Conservation (phyloP, 2,797 vertebrate genomes). For the Lacerta bilineata region DNA sequence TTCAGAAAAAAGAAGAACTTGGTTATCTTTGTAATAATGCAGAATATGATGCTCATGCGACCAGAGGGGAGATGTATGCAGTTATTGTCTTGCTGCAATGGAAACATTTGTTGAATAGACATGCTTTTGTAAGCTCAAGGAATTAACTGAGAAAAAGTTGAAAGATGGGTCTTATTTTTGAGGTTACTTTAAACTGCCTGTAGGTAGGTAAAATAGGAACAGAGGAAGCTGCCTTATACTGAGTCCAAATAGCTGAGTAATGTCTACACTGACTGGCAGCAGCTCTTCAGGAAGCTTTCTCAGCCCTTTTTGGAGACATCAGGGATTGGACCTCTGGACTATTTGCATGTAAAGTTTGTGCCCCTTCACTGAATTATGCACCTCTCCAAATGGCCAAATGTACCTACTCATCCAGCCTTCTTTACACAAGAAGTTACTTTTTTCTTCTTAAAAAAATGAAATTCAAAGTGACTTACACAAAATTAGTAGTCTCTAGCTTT, state of each 20-base stretch:
- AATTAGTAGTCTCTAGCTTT: conserved; percentile 30
- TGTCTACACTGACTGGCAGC: too few relatives aligned
- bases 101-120: neutral
- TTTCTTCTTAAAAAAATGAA: neutral
- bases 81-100: neutral
- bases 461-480: neutral
- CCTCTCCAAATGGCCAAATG: neutral
- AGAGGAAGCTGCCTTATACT: neutral
- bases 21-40: neutral
- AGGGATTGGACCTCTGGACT: too few relatives aligned
- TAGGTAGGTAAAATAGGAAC: neutral
- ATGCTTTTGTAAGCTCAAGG: neutral
- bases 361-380: too few relatives aligned
- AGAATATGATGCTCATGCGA: neutral
- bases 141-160: neutral
- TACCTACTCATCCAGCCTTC: neutral
- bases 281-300: too few relatives aligned
- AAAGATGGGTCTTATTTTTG: neutral
- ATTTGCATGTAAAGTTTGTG: too few relatives aligned
- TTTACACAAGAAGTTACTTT: neutral
- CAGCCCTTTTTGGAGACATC: too few relatives aligned
- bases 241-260: too few relatives aligned
- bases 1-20: neutral
- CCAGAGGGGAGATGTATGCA: neutral
- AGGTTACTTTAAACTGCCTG: neutral